These are phyloP conservation scores for Drosophila yakuba DNA, from an alignment of 1,140 invertebrate genomes.

Conservation along the genomic window DNA sequence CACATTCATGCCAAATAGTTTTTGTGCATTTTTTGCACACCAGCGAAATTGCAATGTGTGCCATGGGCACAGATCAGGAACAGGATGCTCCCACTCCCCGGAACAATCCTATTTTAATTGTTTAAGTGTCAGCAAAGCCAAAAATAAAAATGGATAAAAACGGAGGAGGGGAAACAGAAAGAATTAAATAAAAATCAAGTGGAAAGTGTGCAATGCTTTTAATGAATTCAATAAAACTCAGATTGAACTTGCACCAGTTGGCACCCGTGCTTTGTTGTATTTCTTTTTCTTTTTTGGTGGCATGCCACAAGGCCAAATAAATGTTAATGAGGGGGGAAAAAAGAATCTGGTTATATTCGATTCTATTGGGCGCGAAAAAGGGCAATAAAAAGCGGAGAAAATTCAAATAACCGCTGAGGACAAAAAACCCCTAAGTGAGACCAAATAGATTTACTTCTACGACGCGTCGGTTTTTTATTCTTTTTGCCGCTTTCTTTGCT, in stretches of 20 bases:
- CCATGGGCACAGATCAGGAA: conserved; percentile 19
- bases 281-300: conserved; percentile 1
- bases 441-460: conserved; percentile 40
- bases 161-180: background rate
- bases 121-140: conserved; percentile 52
- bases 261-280: background rate
- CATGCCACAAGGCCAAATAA: conserved; percentile 35
- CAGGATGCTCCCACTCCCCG: background rate
- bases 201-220: conserved; percentile 46
- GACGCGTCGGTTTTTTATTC: conserved; percentile 20
- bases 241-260: conserved; percentile 44
- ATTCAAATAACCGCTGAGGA: background rate
- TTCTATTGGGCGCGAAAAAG: conserved; percentile 32
- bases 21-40: conserved; percentile 16
- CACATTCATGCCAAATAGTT: conserved; percentile 41
- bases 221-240: conserved; percentile 62
- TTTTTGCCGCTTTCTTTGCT: conserved; percentile 34
- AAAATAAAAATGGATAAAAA: conserved; percentile 47
- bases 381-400: conserved; percentile 28
- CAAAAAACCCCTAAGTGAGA: conserved; percentile 39
- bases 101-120: conserved; percentile 51
- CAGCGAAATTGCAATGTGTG: conserved; percentile 34
- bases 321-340: conserved; percentile 46
- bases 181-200: conserved; percentile 39
- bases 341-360: conserved; percentile 45